These are phyloP conservation scores for Spinus olivaceus DNA, from an alignment of 2,797 vertebrate genomes.

Conservation along the genomic window DNA sequence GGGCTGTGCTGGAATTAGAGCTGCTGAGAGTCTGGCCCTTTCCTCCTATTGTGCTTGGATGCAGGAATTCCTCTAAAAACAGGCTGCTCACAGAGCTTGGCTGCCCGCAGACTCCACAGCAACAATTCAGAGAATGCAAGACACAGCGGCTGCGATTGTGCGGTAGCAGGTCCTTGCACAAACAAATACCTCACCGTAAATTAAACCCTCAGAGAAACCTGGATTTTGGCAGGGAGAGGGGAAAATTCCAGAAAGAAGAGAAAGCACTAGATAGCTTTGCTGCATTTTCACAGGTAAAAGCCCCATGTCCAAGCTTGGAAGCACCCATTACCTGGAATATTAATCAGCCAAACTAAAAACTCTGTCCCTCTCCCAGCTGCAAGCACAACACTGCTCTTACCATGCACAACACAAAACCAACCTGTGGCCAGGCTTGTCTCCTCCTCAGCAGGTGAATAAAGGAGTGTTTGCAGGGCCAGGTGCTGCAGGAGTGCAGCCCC, in stretches of 20 bases:
- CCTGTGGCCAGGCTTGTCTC: background rate
- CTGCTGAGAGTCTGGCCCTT: background rate
- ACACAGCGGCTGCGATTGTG: background rate
- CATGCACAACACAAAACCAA: rapidly evolving
- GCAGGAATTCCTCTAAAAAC: conserved; percentile 56
- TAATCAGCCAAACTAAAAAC: background rate
- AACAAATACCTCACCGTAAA: background rate
- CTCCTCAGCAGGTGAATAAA: background rate
- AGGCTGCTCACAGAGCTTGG: background rate
- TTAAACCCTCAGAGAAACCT: background rate
- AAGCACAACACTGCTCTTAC: background rate
- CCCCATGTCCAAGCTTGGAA: background rate
- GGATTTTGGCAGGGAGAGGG: background rate
- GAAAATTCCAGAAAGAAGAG: background rate
- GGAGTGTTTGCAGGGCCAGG: background rate
- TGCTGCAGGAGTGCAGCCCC: background rate
- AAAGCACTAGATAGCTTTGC: background rate
- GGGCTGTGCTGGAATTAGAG: background rate
- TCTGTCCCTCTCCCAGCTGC: background rate
- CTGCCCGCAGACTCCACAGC: background rate
- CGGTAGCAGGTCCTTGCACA: background rate
- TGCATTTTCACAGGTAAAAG: background rate
- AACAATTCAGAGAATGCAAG: conserved; percentile 8
- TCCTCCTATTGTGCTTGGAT: conserved; percentile 49
- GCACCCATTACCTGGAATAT: background rate